phyloP scores from a whole-genome alignment of 2,888 invertebrate species.

The Thysanoteuthis rhombus region DNA sequence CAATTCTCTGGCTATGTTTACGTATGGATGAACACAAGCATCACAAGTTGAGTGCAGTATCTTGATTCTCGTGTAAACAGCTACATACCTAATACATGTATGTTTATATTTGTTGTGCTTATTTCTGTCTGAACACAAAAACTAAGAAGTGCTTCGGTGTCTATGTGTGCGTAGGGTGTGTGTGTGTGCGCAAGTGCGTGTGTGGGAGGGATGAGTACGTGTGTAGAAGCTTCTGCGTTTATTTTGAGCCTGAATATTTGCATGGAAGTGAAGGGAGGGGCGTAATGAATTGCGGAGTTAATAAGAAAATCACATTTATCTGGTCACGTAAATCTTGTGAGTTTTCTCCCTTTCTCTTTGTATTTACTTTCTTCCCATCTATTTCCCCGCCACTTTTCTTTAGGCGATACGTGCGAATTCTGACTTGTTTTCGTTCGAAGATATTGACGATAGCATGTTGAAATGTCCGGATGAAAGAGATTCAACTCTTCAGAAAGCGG shows the following conservation, averaged over 20 bases:
- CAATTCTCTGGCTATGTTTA: not conserved
- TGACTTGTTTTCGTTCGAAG: not conserved
- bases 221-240: not conserved
- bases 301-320: not conserved
- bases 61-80: not conserved
- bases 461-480: not conserved
- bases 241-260: not conserved
- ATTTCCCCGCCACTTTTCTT: not conserved
- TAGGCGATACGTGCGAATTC: not conserved
- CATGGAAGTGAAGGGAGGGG: not conserved
- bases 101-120: not conserved
- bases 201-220: not conserved
- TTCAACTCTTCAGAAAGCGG: not conserved
- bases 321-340: not conserved
- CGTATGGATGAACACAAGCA: not conserved
- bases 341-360: not conserved
- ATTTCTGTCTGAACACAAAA: too few relatives aligned
- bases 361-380: not conserved
- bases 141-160: too few relatives aligned
- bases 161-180: not conserved
- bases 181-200: not conserved
- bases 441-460: not conserved
- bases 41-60: not conserved
- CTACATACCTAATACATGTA: not conserved
- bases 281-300: not conserved